Percentiles rank a stretch among this genome's conserved stretches.
These are phyloP conservation scores for Rhinella marina DNA, from an alignment of 2,797 vertebrate species.

Conservation along the genomic window DNA sequence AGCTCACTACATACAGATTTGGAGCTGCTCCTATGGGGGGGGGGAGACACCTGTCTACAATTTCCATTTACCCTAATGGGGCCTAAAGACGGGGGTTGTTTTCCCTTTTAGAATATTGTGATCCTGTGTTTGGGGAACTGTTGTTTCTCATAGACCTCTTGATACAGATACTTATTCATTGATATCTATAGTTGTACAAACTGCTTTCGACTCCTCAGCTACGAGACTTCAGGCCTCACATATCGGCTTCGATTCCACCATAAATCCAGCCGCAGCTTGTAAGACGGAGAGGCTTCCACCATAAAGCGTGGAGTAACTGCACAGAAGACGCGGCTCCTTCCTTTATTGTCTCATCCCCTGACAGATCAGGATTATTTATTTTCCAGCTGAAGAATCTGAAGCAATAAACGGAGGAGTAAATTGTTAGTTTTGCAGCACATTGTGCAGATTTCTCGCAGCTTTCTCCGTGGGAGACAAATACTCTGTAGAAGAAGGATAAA, in stretches of 20 bases:
- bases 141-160: background rate
- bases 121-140: background rate
- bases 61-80: too few relatives aligned
- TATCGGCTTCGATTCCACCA: background rate
- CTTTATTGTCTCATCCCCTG: background rate
- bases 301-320: background rate
- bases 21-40: too few relatives aligned
- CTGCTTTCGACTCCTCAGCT: background rate
- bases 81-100: too few relatives aligned
- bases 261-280: background rate
- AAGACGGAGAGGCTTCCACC: background rate
- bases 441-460: slow-evolving; percentile 19
- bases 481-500: background rate
- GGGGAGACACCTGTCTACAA: too few relatives aligned
- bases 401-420: slow-evolving; percentile 26
- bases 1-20: too few relatives aligned
- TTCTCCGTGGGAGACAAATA: background rate
- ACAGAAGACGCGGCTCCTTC: background rate
- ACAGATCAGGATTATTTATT: background rate
- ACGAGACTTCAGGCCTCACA: background rate
- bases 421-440: background rate
- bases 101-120: too few relatives aligned
- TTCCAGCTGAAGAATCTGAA: background rate
- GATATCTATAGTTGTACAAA: background rate
- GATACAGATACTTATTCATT: too few relatives aligned